These are phyloP conservation scores for Lethenteron reissneri DNA, from an alignment of 2,113 vertebrate genomes.

Conservation along the genomic window DNA sequence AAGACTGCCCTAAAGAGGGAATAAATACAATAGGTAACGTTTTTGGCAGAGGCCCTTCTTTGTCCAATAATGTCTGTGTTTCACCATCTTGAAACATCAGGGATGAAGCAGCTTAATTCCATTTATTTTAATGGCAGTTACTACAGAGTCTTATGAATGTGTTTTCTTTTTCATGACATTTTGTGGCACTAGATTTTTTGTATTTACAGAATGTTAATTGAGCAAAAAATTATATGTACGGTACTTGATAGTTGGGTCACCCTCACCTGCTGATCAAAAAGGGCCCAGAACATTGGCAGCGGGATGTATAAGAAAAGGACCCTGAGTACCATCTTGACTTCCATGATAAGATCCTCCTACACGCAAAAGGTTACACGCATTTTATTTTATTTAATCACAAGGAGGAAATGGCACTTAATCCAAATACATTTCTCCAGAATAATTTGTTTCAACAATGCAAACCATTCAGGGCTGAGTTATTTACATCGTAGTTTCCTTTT, in stretches of 20 bases:
- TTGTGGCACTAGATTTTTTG: not conserved
- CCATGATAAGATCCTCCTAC: conserved; percentile 55
- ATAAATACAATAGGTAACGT: too few species aligned
- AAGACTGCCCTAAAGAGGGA: too few species aligned
- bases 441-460: too few species aligned
- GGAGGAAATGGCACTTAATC: too few species aligned
- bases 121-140: not conserved
- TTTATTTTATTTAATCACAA: not conserved
- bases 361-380: conserved; percentile 7
- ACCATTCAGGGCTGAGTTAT: too few species aligned
- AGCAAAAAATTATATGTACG: not conserved
- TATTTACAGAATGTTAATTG: not conserved
- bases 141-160: not conserved
- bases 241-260: not conserved
- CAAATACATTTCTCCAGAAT: too few species aligned
- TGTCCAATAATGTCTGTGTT: not conserved
- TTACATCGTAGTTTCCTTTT: conserved; percentile 38
- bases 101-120: not conserved
- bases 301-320: conserved; percentile 74
- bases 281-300: conserved; percentile 93
- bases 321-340: conserved; percentile 68
- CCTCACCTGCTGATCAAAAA: conserved; percentile 84
- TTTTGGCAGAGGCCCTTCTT: too few species aligned
- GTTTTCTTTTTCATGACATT: too few species aligned
- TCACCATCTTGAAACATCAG: not conserved